These are phyloP conservation scores for Scaptomyza caliginosa DNA, from an alignment of 2,888 invertebrate genomes.

Conservation along the genomic window DNA sequence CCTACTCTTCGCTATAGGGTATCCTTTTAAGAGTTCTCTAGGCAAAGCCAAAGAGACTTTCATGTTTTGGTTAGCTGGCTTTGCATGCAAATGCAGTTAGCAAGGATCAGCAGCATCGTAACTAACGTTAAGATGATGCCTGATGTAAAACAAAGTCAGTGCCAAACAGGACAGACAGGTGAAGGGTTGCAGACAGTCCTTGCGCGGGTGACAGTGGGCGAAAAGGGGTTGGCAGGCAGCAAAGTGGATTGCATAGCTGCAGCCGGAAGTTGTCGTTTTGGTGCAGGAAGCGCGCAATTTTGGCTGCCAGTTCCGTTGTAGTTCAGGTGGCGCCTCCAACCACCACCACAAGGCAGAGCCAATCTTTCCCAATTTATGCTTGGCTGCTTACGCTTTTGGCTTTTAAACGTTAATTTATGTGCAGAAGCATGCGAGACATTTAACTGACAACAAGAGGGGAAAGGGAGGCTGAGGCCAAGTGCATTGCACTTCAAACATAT, in stretches of 20 bases:
- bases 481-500: conserved; percentile 54
- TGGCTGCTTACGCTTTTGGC: conserved; percentile 67
- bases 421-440: conserved; percentile 64
- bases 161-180: conserved; percentile 8
- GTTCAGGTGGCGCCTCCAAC: conserved; percentile 9
- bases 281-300: conserved; percentile 65
- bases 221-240: not conserved
- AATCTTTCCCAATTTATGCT: conserved; percentile 45
- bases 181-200: not conserved
- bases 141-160: conserved; percentile 36
- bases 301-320: conserved; percentile 49
- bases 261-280: conserved; percentile 76
- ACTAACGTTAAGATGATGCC: conserved; percentile 62
- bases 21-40: no score
- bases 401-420: conserved; percentile 72
- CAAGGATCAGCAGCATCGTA: conserved; percentile 49
- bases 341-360: not conserved
- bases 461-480: not conserved
- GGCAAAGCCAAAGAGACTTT: no score
- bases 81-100: conserved; percentile 56
- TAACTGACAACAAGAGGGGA: conserved; percentile 34
- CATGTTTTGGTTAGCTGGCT: conserved; percentile 1
- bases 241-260: conserved; percentile 16
- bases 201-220: not conserved
- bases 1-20: no score